phyloP scores from a whole-genome alignment of 2,797 vertebrate genomes.

The Phyllotis vaccarum region DNA sequence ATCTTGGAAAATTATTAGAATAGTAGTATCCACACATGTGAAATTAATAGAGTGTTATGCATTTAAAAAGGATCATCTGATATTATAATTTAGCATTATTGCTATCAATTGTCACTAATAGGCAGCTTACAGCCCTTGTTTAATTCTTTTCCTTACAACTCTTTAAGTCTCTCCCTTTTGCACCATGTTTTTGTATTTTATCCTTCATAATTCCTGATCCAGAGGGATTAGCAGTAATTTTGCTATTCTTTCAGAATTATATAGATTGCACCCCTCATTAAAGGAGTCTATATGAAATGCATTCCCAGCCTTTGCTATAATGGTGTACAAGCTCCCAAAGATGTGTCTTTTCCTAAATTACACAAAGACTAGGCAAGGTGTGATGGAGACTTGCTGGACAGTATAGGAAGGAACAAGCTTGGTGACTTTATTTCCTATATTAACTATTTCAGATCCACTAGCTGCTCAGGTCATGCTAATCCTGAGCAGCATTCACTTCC shows the following conservation, averaged over 20 bases:
- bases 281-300: background rate
- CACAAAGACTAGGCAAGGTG: background rate
- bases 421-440: background rate
- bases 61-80: background rate
- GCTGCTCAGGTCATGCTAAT: conserved; percentile 34
- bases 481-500: background rate
- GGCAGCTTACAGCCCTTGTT: background rate
- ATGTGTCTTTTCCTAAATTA: background rate
- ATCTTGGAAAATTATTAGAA: conserved; percentile 37
- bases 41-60: background rate
- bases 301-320: background rate
- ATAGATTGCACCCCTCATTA: background rate
- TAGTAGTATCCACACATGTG: background rate
- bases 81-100: conserved; percentile 18
- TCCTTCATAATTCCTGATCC: background rate
- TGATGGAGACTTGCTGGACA: background rate
- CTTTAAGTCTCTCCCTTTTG: background rate
- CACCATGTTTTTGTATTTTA: background rate
- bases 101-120: background rate
- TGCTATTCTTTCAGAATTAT: background rate
- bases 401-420: background rate
- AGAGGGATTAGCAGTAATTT: background rate
- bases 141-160: conserved; percentile 6
- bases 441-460: conserved; percentile 18
- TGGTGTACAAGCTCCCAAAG: background rate